These are phyloP conservation scores for Tetramorium bicarinatum DNA, from an alignment of 2,888 invertebrate species.

Conservation along the genomic window DNA sequence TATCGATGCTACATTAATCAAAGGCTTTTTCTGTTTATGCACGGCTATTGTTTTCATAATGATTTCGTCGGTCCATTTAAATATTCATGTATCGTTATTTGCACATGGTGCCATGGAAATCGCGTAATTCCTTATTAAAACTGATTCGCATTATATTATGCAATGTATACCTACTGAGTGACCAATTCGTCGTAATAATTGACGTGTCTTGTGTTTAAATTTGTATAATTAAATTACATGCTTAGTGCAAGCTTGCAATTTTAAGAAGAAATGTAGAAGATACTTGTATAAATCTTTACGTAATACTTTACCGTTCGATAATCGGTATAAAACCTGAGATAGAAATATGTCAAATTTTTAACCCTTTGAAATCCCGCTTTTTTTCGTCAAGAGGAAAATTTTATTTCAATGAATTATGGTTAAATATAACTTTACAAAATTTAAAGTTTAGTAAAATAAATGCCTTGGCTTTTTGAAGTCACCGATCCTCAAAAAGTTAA, in stretches of 20 bases:
- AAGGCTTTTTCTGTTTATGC: slow-evolving; percentile 23
- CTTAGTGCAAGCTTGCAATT: not conserved
- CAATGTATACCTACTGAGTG: not conserved
- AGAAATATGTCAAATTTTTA: not conserved
- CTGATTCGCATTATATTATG: not conserved
- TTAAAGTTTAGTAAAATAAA: too few relatives aligned
- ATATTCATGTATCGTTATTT: slow-evolving; percentile 29
- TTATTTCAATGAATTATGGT: too few relatives aligned
- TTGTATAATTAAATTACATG: not conserved
- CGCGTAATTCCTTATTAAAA: slow-evolving; percentile 13
- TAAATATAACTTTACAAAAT: too few relatives aligned
- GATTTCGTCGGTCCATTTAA: slow-evolving; percentile 17
- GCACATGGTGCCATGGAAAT: not conserved
- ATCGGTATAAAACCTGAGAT: not conserved
- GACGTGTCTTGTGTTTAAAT: not conserved
- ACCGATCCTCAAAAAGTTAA: too few relatives aligned
- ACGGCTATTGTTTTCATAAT: slow-evolving; percentile 25
- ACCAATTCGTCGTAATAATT: not conserved
- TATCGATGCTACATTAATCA: slow-evolving; percentile 47
- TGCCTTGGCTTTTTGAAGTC: too few relatives aligned
- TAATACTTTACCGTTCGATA: not conserved
- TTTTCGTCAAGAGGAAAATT: too few relatives aligned
- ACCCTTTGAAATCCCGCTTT: too few relatives aligned
- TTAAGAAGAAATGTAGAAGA: not conserved
- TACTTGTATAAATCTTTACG: not conserved